These are phyloP conservation scores for Stegodyphus dumicola DNA, from an alignment of 1,140 invertebrate genomes.

Conservation along the genomic window DNA sequence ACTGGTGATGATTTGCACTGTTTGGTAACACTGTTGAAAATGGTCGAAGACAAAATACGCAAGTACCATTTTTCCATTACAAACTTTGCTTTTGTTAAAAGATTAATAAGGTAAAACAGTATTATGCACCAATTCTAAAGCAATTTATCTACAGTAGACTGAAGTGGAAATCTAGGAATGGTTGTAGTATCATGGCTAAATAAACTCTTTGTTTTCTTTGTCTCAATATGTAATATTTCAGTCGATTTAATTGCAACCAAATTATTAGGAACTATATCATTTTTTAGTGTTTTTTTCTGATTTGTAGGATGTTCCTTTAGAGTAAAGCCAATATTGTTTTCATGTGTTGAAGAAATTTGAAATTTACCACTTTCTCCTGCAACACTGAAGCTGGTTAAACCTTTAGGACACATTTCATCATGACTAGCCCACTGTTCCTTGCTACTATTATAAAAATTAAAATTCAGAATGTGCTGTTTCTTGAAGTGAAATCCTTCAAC, in stretches of 20 bases:
- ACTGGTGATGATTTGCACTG: no score
- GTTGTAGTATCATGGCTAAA: neutral
- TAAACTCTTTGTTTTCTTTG: neutral
- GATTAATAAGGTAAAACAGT: no score
- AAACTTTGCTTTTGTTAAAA: no score
- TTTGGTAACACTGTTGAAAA: no score
- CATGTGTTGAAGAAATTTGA: neutral
- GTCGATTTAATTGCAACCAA: slow-evolving; percentile 1
- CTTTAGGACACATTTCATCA: slow-evolving; percentile 35
- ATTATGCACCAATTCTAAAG: no score
- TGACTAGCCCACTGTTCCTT: slow-evolving; percentile 35
- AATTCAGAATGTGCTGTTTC: slow-evolving; percentile 48
- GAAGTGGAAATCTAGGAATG: slow-evolving; percentile 17
- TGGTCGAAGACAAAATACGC: no score
- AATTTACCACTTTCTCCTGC: slow-evolving; percentile 3
- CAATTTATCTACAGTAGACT: neutral
- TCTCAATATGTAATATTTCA: neutral
- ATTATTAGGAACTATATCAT: neutral
- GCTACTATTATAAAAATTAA: slow-evolving; percentile 48
- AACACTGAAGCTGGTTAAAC: neutral
- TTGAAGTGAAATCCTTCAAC: slow-evolving; percentile 44
- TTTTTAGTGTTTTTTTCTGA: slow-evolving; percentile 21
- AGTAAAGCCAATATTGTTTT: neutral
- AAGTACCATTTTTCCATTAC: no score
- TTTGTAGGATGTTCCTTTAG: neutral